phyloP scores from a whole-genome alignment of 2,113 vertebrate species.

The Miniopterus natalensis region DNA sequence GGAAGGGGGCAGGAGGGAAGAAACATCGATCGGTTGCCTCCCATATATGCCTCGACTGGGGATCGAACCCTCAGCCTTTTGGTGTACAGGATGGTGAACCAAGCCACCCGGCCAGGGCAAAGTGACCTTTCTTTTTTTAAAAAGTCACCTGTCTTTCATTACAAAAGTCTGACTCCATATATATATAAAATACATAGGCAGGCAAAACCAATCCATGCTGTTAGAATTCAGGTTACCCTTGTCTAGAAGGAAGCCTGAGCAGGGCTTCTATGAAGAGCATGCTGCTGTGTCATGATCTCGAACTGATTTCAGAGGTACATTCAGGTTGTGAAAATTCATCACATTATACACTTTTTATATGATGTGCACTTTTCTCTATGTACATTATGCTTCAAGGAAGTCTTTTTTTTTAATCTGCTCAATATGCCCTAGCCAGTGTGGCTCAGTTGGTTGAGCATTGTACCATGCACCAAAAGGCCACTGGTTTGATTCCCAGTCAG shows the following conservation, averaged over 20 bases:
- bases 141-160: not conserved
- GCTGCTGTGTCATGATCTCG: not conserved
- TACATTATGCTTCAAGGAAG: not conserved
- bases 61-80: not conserved
- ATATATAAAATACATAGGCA: not conserved
- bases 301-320: not conserved
- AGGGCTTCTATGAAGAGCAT: not conserved
- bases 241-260: not conserved
- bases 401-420: not conserved
- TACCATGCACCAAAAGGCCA: too few species aligned
- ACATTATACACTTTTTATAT: not conserved
- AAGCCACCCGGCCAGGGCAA: not conserved
- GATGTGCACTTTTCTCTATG: not conserved
- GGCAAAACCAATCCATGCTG: not conserved
- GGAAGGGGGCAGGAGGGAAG: not conserved
- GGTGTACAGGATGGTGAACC: not conserved
- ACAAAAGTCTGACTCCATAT: not conserved
- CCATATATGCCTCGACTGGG: too few species aligned
- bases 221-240: not conserved
- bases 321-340: not conserved
- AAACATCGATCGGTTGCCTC: not conserved
- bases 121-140: not conserved
- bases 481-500: too few species aligned
- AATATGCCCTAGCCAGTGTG: not conserved
- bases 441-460: not conserved